phyloP scores from a whole-genome alignment of 1,140 invertebrate species.

The Penaeus vannamei region DNA sequence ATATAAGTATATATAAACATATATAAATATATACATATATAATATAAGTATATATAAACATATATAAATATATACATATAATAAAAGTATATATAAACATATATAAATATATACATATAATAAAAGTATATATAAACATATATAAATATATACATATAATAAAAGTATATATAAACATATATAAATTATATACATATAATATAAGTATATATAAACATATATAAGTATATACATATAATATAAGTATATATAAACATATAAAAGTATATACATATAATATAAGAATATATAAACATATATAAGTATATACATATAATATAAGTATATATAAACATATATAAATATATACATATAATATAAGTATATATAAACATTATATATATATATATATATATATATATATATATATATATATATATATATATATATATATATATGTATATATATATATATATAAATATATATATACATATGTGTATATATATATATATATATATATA shows the following conservation, averaged over 20 bases:
- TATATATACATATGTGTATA: neutral
- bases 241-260: neutral
- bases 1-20: neutral
- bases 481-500: neutral
- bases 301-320: neutral
- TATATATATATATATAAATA: neutral
- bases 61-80: too few species aligned
- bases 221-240: neutral
- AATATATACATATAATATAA: neutral
- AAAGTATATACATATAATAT: neutral
- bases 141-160: neutral
- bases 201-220: neutral
- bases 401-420: neutral
- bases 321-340: neutral
- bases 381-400: neutral
- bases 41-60: slow-evolving; percentile 12
- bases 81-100: neutral
- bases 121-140: neutral
- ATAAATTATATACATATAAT: neutral
- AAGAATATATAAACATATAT: neutral
- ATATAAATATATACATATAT: neutral
- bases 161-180: too few species aligned
- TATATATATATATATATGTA: slow-evolving; percentile 6
- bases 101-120: neutral
- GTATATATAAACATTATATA: neutral